Evolutionary conservation across 2,113 vertebrate species (phyloP).

Genomic region (Zingel zingel): DNA sequence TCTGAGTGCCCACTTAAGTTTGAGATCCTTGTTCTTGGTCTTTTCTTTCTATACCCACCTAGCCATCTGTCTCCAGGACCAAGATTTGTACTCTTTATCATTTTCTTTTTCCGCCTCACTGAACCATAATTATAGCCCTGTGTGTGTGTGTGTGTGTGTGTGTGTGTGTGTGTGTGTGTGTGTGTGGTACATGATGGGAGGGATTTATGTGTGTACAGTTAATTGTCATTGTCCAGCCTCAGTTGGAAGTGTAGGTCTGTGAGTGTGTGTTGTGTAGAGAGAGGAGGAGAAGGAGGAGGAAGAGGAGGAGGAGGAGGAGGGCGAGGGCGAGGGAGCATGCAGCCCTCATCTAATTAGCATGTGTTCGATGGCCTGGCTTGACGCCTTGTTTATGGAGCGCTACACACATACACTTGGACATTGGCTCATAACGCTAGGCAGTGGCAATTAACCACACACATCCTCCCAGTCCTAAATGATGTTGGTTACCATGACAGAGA

Average conservation of each 20-base stretch:
- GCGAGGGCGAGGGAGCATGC: not conserved
- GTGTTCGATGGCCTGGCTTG: slow-evolving; percentile 18
- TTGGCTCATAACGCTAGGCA: slow-evolving; percentile 1
- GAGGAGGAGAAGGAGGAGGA: not conserved
- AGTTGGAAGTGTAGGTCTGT: not conserved
- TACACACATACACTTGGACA: slow-evolving; percentile 18
- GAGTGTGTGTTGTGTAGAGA: not conserved
- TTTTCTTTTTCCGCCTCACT: not conserved
- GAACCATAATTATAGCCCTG: slow-evolving; percentile 8
- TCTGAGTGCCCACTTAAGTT: not conserved
- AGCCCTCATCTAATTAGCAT: slow-evolving; percentile 41
- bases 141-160: not conserved
- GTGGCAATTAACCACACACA: slow-evolving; percentile 9
- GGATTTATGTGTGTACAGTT: not conserved
- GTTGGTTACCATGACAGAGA: not conserved
- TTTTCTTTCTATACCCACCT: not conserved
- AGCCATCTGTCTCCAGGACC: not conserved
- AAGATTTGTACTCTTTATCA: not conserved
- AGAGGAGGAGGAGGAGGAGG: not conserved
- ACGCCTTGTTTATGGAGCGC: slow-evolving; percentile 16
- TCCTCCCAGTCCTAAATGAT: not conserved
- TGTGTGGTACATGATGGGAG: not conserved
- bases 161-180: slow-evolving; percentile 2
- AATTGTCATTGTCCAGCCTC: slow-evolving; percentile 10
- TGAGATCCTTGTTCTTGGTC: slow-evolving; percentile 1